These are phyloP conservation scores for Xenopus tropicalis DNA, from an alignment of 2,113 vertebrate species.

Conservation along the genomic window UCB_Xtro_10.0 CM004449.2:73024001-73024500, in stretches of 20 bases:
- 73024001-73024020: no score
- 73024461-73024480: no score
- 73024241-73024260: constrained; percentile 1
- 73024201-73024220: not conserved
- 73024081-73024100: no score
- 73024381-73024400: not conserved
- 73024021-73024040: no score
- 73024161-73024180: not conserved
- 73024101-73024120: no score
- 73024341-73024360: not conserved
- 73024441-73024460: no score
- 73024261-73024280: not conserved
- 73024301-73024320: not conserved
- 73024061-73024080: no score
- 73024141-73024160: not conserved
- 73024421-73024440: no score
- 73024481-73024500: no score
- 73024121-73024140: not conserved
- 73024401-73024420: no score
- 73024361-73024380: not conserved
- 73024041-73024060: no score
- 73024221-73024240: not conserved
- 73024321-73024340: not conserved
- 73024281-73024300: not conserved
- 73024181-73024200: constrained; percentile 3